Evolutionary conservation across 2,113 vertebrate genomes (phyloP).

Genomic region (Vireo altiloquus): DNA sequence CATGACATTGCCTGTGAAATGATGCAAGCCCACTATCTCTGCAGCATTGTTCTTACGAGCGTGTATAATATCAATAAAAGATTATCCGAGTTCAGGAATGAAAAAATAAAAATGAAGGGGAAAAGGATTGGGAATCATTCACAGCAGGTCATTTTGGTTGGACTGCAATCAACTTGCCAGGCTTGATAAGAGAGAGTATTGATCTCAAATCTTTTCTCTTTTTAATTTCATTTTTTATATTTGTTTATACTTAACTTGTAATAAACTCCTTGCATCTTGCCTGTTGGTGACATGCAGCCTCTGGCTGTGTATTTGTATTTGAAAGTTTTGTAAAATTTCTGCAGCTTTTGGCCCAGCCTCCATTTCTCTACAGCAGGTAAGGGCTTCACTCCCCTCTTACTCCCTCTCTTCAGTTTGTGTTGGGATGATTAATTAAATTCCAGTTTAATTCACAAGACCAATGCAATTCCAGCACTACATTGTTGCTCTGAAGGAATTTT

Average conservation of each 20-base stretch:
- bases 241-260: not conserved
- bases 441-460: not conserved
- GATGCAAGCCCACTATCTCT: not conserved
- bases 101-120: slow-evolving; percentile 39
- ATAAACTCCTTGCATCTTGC: not conserved
- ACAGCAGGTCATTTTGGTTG: not conserved
- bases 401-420: not conserved
- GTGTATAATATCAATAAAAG: slow-evolving; percentile 11
- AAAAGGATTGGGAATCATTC: slow-evolving; percentile 28
- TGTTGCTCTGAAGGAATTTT: not conserved
- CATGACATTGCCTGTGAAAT: slow-evolving; percentile 23
- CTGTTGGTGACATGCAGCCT: not conserved
- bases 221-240: slow-evolving; percentile 35
- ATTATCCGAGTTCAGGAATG: not conserved
- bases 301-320: not conserved
- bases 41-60: not conserved
- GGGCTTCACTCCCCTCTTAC: not conserved
- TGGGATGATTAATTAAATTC: not conserved
- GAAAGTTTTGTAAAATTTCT: not conserved
- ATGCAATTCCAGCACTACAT: not conserved
- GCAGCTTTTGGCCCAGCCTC: not conserved
- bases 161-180: slow-evolving; percentile 22
- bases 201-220: slow-evolving; percentile 20
- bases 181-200: slow-evolving; percentile 33
- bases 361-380: not conserved